Evolutionary conservation across 2,888 invertebrate genomes (phyloP), one percentile per base, ranked within the genome.

Genomic region (Drosophila testacea): DNA sequence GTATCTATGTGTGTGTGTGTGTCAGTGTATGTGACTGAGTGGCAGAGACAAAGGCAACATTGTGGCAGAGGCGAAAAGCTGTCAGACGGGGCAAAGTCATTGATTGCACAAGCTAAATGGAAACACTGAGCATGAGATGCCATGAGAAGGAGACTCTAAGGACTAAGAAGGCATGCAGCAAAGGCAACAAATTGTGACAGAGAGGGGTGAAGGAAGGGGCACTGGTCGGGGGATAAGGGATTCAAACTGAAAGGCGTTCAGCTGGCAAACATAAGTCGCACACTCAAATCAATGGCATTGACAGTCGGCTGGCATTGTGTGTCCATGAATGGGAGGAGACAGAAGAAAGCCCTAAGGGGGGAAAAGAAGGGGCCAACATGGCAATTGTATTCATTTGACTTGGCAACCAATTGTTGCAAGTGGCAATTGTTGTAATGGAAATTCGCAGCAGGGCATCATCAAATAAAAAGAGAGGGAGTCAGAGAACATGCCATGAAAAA

Each of bases 261-360:
- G 85, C 83, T 88, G 85, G 88, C 86, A 88, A 83, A 81, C 85
- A 83, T 88, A 83, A 83, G 85, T 88, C 79, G 79, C 81, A 85
- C 79, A 83, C 86, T 83, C 88, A 77, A 88, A 83, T 83, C 83
- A 86, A 83, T 83, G 78, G 73, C 83, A 83, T 77, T 83, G 89
- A 88, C 88, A 82, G 79, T 54, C 64, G 63, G 63, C 78, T 63
- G 67, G 67, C 64, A 68, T 50, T 73, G 66, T 69, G 51, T 54
- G 39, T 44, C 38, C 32, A 34, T 51, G 54, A 48, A 41, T 64
- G 44, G 50, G 0, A 5, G 46, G 56, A 4, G 11, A 11, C 6
- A 32, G 34, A 22, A 56, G 52, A 44, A 34, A 46, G 47, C 36
- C 50, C 50, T 36, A 22, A 54, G 34, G 6, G 9, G 7, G 5